These are phyloP conservation scores for Alca torda DNA, from an alignment of 2,797 vertebrate genomes.

Conservation along the genomic window DNA sequence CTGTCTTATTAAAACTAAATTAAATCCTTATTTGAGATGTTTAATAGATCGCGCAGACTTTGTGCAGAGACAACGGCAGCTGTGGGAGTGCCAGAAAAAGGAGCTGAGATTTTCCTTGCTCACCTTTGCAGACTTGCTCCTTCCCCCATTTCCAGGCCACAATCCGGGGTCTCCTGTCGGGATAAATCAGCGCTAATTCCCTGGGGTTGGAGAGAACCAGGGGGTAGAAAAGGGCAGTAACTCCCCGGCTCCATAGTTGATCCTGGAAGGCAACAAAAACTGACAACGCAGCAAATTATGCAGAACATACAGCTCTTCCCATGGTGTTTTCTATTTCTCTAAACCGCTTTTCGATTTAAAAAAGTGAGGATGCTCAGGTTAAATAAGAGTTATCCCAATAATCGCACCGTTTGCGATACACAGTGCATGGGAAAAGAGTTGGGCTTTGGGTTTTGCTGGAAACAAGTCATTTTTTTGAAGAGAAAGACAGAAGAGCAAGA, in stretches of 20 bases:
- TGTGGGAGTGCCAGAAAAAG: constrained; percentile 21
- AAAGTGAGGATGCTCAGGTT: fast-evolving
- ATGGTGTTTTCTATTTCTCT: not conserved
- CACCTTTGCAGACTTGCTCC: not conserved
- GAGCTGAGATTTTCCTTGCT: constrained; percentile 1
- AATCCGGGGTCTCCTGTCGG: fast-evolving
- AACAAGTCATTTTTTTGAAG: not conserved
- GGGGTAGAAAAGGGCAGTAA: not conserved
- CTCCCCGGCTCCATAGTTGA: not conserved
- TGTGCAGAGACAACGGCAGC: constrained; percentile 54
- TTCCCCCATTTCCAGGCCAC: not conserved
- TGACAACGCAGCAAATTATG: not conserved
- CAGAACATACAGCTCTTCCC: not conserved
- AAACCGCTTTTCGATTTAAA: not conserved
- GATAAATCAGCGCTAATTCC: not conserved
- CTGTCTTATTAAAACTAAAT: constrained; percentile 74
- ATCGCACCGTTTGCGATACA: fast-evolving
- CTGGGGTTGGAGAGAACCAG: not conserved
- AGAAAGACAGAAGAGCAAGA: not conserved
- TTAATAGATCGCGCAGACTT: constrained; percentile 32
- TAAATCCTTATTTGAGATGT: constrained; percentile 64
- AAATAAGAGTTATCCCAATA: not conserved
- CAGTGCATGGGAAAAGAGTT: not conserved
- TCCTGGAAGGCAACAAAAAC: not conserved
- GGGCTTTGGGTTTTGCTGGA: not conserved